Base-by-base conservation (phyloP, 2,888 invertebrate genomes). In the Escarpia spicata region DNA sequence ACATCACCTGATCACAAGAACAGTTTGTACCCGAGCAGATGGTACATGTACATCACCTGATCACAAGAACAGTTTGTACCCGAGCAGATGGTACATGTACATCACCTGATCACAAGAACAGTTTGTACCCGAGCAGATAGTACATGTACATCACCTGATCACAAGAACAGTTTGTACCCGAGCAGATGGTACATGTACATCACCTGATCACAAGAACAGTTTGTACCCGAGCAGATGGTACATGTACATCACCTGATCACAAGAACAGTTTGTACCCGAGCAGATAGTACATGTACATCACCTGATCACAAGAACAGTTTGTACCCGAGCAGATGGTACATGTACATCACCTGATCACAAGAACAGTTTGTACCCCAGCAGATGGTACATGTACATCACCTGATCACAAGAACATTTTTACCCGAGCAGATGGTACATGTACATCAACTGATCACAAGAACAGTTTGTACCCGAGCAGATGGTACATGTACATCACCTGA, bases 11-110 rank as follows among this genome's bases (percentile, higher is more conserved):
- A n/a, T 8, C 43, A 91, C 6, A 31, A 91, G 75, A 75, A 75
- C 75, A 75, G n/a, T n/a, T 75, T 75, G 75, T 75, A 75, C 6
- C 96, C 96, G 45, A 96, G 95, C 10, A 96, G 93, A 94, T 96
- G 96, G 93, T 96, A 96, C 95, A 96, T 94, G 94, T 96, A 96
- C 96, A 96, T 96, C 45, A 94, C 93, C 97, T 99, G 91, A n/a
- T 8, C 43, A 91, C 6, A 31, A 91, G 75, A 75, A 75, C 75
- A 75, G n/a, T n/a, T 75, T 75, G 75, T 75, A 75, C 6, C 96
- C 96, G 45, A 96, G 95, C 10, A 96, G 93, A 94, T 96, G 96
- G 93, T 96, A 96, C 95, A 96, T 94, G 94, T 96, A 96, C 96
- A 96, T 96, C 45, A 94, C 93, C 97, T 99, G 91, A n/a, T 8